A percentile compares a stretch with the other conserved stretches of the same genome.
Evolutionary conservation across 2,113 vertebrate genomes (phyloP).

Genomic region (Zosterops hypoxanthus): DNA sequence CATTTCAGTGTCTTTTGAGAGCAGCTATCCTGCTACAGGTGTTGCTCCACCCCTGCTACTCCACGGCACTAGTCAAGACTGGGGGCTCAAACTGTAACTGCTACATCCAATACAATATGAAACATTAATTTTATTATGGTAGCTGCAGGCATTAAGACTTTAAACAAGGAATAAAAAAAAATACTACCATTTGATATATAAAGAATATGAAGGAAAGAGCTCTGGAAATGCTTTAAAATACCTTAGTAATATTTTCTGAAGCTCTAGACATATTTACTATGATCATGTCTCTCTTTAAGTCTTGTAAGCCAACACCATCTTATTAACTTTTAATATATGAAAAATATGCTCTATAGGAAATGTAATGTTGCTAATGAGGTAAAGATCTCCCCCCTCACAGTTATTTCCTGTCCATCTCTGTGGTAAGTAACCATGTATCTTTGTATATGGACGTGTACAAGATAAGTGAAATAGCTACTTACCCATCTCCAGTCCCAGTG

Average conservation of each 20-base stretch:
- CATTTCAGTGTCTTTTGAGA: not conserved
- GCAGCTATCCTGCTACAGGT: not conserved
- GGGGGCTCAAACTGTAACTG: not conserved
- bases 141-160: not conserved
- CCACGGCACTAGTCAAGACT: not conserved
- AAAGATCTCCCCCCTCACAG: slow-evolving; percentile 28
- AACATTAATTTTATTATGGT: not conserved
- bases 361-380: slow-evolving; percentile 44
- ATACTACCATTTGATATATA: not conserved
- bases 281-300: not conserved
- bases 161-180: not conserved
- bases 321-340: slow-evolving; percentile 68
- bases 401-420: slow-evolving; percentile 61
- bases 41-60: not conserved
- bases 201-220: not conserved
- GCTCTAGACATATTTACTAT: not conserved
- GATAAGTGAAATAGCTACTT: slow-evolving; percentile 57
- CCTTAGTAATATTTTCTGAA: not conserved
- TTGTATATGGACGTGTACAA: slow-evolving; percentile 21
- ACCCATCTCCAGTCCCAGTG: slow-evolving; percentile 48
- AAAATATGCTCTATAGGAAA: slow-evolving; percentile 55
- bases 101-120: not conserved
- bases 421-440: slow-evolving; percentile 63
- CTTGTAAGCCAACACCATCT: slow-evolving; percentile 19
- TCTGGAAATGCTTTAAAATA: not conserved